Evolutionary conservation across 2,888 invertebrate species (phyloP), one percentile per base, ranked within the genome.

Genomic region (Tinea semifulvella): DNA sequence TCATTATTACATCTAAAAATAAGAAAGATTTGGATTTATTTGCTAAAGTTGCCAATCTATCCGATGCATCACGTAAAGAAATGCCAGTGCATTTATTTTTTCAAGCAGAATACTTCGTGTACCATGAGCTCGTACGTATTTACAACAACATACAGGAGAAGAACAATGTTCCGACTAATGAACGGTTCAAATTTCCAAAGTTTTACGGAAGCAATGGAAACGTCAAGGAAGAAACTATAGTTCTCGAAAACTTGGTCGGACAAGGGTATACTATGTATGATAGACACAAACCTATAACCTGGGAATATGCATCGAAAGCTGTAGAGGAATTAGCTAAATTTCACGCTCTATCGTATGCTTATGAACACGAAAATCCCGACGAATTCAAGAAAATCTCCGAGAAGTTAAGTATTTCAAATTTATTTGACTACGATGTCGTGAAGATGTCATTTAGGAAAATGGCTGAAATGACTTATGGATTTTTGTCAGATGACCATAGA

Each of bases 41-140:
- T 46, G 64, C 55, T 0, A 70, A 71, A 54, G 60, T 70, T 0
- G 65, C 68, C 0, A 57, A 54, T 0, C 48, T 68, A 1, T 58
- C 58, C 1, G 61, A 63, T 10, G 53, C 56, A 3, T 47, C 65
- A 47, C 54, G 74, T 2, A 25, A 46, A 19, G 50, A 43, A 1
- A 49, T 56, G 42, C 46, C 51, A 40, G 52, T 52, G 8, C 52
- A 49, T 6, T 45, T 10, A 5, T 17, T 48, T 7, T 49, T 40
- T 22, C 17, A 36, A 8, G 13, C 8, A 1, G 49, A 49, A 27
- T 2, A 11, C 2, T 43, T 25, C 14, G 14, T 45, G 6, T 49
- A 49, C 43, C 18, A 19, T 2, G 27, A 46, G 1, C 17, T 48
- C 1, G 14, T 26, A 2, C 20, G 43, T 7, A 19, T 19, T 2